Evolutionary conservation across 2,113 vertebrate species (phyloP), one percentile per base, ranked within the genome.

Genomic region (Merops nubicus): DNA sequence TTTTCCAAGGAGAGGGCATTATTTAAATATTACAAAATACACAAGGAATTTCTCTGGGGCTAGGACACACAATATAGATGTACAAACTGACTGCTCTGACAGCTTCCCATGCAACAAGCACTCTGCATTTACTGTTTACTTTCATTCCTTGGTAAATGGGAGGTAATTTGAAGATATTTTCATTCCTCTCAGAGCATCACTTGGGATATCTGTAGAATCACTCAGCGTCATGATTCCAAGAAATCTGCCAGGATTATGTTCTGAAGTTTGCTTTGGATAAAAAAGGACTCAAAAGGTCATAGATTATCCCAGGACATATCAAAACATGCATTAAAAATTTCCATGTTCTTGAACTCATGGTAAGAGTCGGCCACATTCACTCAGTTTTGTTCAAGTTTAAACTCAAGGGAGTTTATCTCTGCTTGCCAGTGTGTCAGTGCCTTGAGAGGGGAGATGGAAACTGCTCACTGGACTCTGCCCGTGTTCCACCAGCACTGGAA

Each of bases 121-220:
- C 63, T 72, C 45, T 0, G 1, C 68, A 53, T 92, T 74, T 81
- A 47, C 68, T 75, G 68, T 54, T 84, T 34, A 8, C n/a, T 92
- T 91, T 70, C 76, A 95, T 89, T 60, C 83, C 73, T 81, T 82
- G 84, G 83, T 91, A 95, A 84, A 89, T 67, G 73, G 56, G 89
- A 95, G 21, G 79, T 85, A 85, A 72, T 81, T 36, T 78, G 89
- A 91, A 96, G 92, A 93, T 91, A 92, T 95, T 96, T 97, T 96
- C 89, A 92, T 96, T 97, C 68, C 82, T 90, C 56, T 91, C 86
- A 20, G 64, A 91, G 40, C 91, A 95, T 92, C 95, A 78, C 91
- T 97, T 97, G 91, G 95, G 93, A 96, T 94, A 95, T 96, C 95
- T 96, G 94, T 72, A 85, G 86, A 92, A 93, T 92, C 91, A 91